Conservation (phyloP, 2,797 vertebrate species). For the Anguilla pacifica region DNA sequence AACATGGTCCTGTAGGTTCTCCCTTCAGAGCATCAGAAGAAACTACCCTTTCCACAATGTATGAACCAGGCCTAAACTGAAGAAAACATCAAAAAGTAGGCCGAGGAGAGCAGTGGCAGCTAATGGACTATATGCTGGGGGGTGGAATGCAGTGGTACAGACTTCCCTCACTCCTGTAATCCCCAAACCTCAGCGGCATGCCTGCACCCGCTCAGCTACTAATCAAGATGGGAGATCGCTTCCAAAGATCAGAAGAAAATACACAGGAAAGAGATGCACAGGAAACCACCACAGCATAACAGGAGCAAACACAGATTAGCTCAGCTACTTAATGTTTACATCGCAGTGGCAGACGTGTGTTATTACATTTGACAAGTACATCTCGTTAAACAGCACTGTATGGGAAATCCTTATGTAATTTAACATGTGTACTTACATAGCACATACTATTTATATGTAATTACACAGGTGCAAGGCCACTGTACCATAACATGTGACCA, state of each 20-base stretch:
- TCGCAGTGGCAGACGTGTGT: not conserved
- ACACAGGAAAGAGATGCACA: not conserved
- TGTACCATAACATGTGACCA: not conserved
- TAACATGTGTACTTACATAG: not conserved
- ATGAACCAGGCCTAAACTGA: no score
- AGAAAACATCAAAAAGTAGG: not conserved
- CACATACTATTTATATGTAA: not conserved
- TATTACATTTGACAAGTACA: not conserved
- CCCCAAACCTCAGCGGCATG: not conserved
- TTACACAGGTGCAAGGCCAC: not conserved
- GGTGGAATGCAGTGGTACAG: not conserved
- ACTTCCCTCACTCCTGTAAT: not conserved
- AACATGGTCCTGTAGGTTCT: no score
- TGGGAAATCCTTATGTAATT: not conserved
- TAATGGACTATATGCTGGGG: not conserved
- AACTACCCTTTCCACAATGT: no score
- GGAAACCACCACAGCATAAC: not conserved
- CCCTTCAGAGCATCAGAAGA: no score
- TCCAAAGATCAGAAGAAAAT: not conserved
- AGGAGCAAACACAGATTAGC: not conserved
- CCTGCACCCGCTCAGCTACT: not conserved
- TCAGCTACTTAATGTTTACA: not conserved
- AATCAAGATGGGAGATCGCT: not conserved
- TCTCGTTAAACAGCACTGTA: not conserved
- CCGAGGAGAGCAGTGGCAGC: not conserved